These are phyloP conservation scores for Eilema caniola DNA, from an alignment of 2,888 invertebrate genomes.

Conservation along the genomic window DNA sequence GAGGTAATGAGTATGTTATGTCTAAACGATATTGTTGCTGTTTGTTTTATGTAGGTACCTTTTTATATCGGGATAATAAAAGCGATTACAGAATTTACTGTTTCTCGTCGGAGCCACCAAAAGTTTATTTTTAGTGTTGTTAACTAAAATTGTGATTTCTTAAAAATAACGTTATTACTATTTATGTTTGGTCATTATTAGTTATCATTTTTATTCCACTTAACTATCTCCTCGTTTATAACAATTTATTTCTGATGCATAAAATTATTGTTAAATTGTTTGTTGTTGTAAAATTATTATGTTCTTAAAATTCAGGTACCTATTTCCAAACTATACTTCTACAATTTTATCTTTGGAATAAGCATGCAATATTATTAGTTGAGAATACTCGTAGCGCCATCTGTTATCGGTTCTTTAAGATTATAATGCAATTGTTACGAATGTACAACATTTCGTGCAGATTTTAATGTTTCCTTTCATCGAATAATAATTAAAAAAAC, in stretches of 20 bases:
- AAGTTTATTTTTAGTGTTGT: background rate
- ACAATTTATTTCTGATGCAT: no score
- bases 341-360: background rate
- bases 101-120: background rate
- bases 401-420: slow-evolving; percentile 46
- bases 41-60: slow-evolving; percentile 11
- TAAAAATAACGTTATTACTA: no score
- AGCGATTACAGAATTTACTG: background rate
- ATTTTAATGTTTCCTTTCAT: slow-evolving; percentile 37
- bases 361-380: background rate
- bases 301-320: no score
- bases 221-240: no score
- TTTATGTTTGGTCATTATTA: no score
- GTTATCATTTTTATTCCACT: no score
- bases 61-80: slow-evolving; percentile 23
- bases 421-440: slow-evolving; percentile 37
- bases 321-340: no score
- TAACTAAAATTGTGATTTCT: background rate
- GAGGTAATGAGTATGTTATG: slow-evolving; percentile 35
- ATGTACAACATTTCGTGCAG: slow-evolving; percentile 26
- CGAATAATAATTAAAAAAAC: slow-evolving; percentile 34
- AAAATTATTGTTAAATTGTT: no score
- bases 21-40: slow-evolving; percentile 14
- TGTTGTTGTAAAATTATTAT: no score
- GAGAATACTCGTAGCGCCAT: slow-evolving; percentile 54